A percentile compares a stretch with the other conserved stretches of the same genome.
Conservation (phyloP, 2,113 vertebrate species). For the Tupaia tana region DNA sequence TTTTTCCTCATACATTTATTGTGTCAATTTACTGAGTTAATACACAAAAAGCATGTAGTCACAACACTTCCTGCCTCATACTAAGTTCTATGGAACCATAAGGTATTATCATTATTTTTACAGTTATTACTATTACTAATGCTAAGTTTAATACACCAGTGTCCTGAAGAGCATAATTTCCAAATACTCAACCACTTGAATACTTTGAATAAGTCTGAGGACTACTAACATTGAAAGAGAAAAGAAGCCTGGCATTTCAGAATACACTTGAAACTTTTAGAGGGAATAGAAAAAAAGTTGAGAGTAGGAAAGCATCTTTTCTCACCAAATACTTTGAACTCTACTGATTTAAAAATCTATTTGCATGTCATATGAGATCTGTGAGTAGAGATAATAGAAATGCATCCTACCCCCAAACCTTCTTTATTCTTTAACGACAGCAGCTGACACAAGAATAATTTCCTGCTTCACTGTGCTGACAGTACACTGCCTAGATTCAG, state of each 20-base stretch:
- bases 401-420: slow-evolving; percentile 25
- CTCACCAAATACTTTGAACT: slow-evolving; percentile 50
- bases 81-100: neutral
- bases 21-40: neutral
- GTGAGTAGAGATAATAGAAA: slow-evolving; percentile 53
- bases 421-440: slow-evolving; percentile 54
- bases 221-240: neutral
- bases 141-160: neutral
- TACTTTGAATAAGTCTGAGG: neutral
- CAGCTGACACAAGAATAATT: slow-evolving; percentile 70
- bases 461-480: slow-evolving; percentile 73
- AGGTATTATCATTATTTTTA: neutral
- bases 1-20: slow-evolving; percentile 2
- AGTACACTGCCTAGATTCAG: slow-evolving; percentile 58
- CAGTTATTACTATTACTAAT: neutral
- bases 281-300: neutral
- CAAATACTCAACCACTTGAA: neutral
- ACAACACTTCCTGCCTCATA: neutral
- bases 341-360: slow-evolving; percentile 52
- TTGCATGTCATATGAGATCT: slow-evolving; percentile 49
- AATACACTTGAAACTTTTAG: neutral
- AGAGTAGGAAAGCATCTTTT: neutral
- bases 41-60: neutral
- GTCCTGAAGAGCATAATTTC: neutral
- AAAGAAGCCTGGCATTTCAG: neutral